A percentile compares a stretch with the other conserved stretches of the same genome.
These are phyloP conservation scores for Parotia lawesii DNA, from an alignment of 2,113 vertebrate genomes.

Conservation along the genomic window DNA sequence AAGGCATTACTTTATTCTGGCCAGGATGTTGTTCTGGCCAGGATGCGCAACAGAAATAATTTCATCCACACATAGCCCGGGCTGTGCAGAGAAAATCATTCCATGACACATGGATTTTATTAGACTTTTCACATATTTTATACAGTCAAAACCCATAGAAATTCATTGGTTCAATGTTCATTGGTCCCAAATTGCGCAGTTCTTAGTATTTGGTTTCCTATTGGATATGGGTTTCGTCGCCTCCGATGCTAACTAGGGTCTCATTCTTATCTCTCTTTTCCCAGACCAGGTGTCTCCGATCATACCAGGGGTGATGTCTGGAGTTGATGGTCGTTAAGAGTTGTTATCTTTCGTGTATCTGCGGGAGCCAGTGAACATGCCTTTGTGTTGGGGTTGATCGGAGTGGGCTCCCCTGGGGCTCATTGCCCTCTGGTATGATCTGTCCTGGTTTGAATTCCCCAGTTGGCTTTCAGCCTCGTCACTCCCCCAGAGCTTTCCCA, in stretches of 20 bases:
- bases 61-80: fast-evolving
- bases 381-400: too few species aligned
- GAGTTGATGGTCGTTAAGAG: background rate
- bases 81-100: background rate
- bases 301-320: background rate
- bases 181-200: background rate
- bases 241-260: fast-evolving
- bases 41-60: background rate
- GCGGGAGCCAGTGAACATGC: too few species aligned
- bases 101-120: background rate
- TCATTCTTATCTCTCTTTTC: background rate
- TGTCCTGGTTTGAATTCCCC: too few species aligned
- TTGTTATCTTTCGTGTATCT: background rate
- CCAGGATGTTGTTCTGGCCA: background rate
- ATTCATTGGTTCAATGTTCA: background rate
- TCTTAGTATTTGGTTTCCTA: background rate
- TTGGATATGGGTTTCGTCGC: fast-evolving
- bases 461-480: too few species aligned
- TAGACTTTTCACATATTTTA: background rate
- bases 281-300: background rate
- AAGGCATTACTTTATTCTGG: background rate
- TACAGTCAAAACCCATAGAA: background rate
- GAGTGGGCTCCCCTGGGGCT: too few species aligned
- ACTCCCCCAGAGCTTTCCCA: too few species aligned
- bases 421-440: too few species aligned